These are phyloP conservation scores for Sitta carolinensis DNA, from an alignment of 2,797 vertebrate genomes.

Conservation along the genomic window DNA sequence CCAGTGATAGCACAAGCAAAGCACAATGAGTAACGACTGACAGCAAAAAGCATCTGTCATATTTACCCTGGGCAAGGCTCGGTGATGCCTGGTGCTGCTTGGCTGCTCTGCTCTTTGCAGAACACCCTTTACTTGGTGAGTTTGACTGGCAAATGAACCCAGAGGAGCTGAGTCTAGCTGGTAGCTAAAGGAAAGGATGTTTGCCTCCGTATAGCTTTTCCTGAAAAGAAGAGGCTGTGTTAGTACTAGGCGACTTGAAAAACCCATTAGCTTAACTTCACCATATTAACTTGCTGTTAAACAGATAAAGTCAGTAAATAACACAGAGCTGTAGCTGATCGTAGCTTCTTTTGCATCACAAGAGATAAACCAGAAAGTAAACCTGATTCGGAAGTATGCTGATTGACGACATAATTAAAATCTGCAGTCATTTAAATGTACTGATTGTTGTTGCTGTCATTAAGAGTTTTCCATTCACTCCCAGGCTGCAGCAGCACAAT, in stretches of 20 bases:
- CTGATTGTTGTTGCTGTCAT: not conserved
- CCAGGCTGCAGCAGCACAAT: not conserved
- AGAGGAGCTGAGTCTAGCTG: not conserved
- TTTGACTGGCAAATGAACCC: not conserved
- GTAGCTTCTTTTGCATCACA: not conserved
- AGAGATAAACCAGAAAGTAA: constrained; percentile 3
- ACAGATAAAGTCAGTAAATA: not conserved
- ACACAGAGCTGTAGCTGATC: not conserved
- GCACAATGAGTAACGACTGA: not conserved
- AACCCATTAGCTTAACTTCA: not conserved
- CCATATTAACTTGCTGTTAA: not conserved
- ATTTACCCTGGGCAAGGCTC: not conserved
- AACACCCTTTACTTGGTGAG: not conserved
- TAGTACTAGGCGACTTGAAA: not conserved
- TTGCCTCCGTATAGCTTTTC: not conserved
- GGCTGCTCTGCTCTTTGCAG: not conserved
- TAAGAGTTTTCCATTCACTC: not conserved
- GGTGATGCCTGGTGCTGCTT: not conserved
- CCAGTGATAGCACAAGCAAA: not conserved
- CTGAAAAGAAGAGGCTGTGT: not conserved
- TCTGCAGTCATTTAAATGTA: not conserved
- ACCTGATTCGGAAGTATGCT: not conserved
- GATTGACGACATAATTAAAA: not conserved
- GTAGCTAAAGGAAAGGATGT: not conserved
- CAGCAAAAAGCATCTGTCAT: not conserved